Evolutionary conservation across 1,140 invertebrate species (phyloP).

Genomic region (Acromyrmex charruanus): DNA sequence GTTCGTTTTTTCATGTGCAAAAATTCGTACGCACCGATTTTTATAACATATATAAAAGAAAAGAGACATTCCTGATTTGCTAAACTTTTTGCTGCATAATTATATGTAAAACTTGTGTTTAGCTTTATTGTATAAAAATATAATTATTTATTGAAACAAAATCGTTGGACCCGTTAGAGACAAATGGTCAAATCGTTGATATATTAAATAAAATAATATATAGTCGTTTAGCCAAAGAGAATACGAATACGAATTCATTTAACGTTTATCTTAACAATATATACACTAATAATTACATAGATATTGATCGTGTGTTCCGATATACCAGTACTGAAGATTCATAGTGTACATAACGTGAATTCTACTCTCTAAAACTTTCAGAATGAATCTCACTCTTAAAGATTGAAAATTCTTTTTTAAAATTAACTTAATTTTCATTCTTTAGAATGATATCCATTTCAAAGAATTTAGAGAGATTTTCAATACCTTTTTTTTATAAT

Average conservation of each 20-base stretch:
- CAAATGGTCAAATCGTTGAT: slow-evolving; percentile 25
- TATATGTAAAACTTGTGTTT: slow-evolving; percentile 25
- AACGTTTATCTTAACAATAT: slow-evolving; percentile 1
- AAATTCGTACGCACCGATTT: slow-evolving; percentile 36
- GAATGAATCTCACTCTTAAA: no score
- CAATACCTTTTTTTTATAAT: no score
- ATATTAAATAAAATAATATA: no score
- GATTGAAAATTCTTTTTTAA: no score
- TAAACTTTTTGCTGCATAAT: slow-evolving; percentile 61
- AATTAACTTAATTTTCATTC: no score
- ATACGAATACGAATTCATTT: slow-evolving; percentile 4
- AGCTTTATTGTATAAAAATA: slow-evolving; percentile 41
- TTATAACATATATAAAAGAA: slow-evolving; percentile 16
- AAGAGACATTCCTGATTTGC: slow-evolving; percentile 26
- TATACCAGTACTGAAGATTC: no score
- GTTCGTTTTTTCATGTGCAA: slow-evolving; percentile 1
- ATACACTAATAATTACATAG: slow-evolving; percentile 1
- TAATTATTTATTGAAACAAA: slow-evolving; percentile 47
- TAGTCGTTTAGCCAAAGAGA: background rate
- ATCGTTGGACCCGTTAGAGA: slow-evolving; percentile 15
- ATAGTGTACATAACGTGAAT: no score
- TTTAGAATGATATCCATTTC: no score
- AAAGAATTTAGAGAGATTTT: no score
- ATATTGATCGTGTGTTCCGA: background rate
- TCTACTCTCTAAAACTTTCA: no score